A percentile compares a stretch with the other conserved stretches of the same genome.
Conservation (phyloP, 2,888 invertebrate genomes). For the Macaria notata region DNA sequence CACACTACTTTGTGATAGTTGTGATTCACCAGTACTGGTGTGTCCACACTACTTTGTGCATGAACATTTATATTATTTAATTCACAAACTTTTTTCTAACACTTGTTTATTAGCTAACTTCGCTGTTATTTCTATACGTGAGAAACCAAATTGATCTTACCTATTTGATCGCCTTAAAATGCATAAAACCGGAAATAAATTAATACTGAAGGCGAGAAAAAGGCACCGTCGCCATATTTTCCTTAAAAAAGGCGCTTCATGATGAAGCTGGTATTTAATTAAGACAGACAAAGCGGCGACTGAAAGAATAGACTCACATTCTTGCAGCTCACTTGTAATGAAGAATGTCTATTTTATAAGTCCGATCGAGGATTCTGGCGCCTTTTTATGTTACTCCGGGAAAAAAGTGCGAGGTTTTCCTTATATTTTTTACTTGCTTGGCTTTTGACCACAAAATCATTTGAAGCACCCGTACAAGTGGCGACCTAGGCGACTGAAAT, state of each 20-base stretch:
- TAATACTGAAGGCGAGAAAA: conserved; percentile 25
- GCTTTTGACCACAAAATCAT: too few relatives aligned
- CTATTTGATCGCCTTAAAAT: conserved; percentile 17
- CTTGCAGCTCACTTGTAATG: conserved; percentile 67
- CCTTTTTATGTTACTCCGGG: conserved; percentile 37
- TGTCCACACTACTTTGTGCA: too few relatives aligned
- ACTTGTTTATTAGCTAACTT: too few relatives aligned
- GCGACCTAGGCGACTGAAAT: too few relatives aligned
- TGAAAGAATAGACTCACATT: conserved; percentile 76
- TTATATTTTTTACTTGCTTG: too few relatives aligned
- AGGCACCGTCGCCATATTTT: conserved; percentile 35
- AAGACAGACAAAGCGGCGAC: conserved; percentile 46
- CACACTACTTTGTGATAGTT: too few relatives aligned
- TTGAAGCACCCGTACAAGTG: too few relatives aligned
- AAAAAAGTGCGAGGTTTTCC: neutral
- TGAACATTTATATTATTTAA: too few relatives aligned
- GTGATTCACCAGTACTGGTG: too few relatives aligned
- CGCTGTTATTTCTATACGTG: too few relatives aligned
- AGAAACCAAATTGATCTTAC: neutral
- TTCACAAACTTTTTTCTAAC: too few relatives aligned
- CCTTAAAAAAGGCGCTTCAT: conserved; percentile 65
- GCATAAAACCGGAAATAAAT: conserved; percentile 28
- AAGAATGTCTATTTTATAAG: conserved; percentile 77
- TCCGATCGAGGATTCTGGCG: conserved; percentile 55
- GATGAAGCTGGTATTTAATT: conserved; percentile 75